A percentile compares a stretch with the other conserved stretches of the same genome.
These are phyloP conservation scores for Caenorhabditis sp. DNA, from an alignment of 2,888 invertebrate species.

Conservation along the genomic window DNA sequence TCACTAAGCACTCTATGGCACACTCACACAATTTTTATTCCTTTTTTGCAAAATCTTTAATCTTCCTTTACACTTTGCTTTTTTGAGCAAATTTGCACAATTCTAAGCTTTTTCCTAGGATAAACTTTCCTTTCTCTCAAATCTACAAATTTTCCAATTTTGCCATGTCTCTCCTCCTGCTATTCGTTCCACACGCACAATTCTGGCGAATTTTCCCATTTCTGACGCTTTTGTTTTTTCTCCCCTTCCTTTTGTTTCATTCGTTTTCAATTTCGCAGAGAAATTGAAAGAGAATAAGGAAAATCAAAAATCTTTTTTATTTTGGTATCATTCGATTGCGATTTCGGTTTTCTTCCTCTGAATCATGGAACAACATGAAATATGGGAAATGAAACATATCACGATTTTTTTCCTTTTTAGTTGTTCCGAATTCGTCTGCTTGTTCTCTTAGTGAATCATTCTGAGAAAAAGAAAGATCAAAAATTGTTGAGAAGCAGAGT, in stretches of 20 bases:
- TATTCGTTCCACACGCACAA: background rate
- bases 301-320: conserved; percentile 13
- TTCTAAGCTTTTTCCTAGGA: background rate
- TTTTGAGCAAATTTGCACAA: conserved; percentile 18
- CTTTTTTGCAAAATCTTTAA: too few relatives aligned
- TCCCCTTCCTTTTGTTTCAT: conserved; percentile 6
- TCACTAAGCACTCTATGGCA: too few relatives aligned
- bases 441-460: conserved; percentile 49
- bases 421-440: background rate
- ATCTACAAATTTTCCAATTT: too few relatives aligned
- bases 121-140: conserved; percentile 16
- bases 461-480: conserved; percentile 21
- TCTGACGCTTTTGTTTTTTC: conserved; percentile 41
- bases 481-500: background rate
- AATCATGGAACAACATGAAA: conserved; percentile 48
- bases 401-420: conserved; percentile 34
- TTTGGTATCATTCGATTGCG: conserved; percentile 11
- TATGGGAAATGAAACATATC: conserved; percentile 36
- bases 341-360: conserved; percentile 32
- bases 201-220: conserved; percentile 15
- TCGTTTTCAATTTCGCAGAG: conserved; percentile 11
- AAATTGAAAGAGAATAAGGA: background rate
- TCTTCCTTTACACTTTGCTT: conserved; percentile 30
- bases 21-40: too few relatives aligned
- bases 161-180: too few relatives aligned